Evolutionary conservation across 2,888 invertebrate species (phyloP), one percentile per base, ranked within the genome.

Genomic region (Ochropacha duplaris): DNA sequence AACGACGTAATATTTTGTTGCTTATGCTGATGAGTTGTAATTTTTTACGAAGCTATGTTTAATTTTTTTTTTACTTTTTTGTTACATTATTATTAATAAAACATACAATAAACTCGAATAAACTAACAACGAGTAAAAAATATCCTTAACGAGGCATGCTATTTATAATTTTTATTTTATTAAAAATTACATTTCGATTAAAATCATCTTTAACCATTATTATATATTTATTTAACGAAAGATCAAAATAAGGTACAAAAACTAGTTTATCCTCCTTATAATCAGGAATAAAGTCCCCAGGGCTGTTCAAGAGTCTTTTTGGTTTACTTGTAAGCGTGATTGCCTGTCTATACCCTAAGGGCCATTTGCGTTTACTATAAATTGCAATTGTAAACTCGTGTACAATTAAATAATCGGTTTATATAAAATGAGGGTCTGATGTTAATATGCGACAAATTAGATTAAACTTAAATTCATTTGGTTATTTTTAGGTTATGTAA

Each of bases 361-460:
- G 16, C 16, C n/a, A 50, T 39, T 36, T 2, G 24, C 24, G 66
- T 64, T 67, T 57, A 64, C 69, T 59, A 66, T 58, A 72, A 63
- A 66, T 68, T 68, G 68, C 65, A 65, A 66, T 75, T 61, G 58
- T 63, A 61, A 59, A 54, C 57, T 62, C 60, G 57, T 55, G 55
- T 61, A 65, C 73, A 77, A 78, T 78, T 74, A 76, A 75, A 75
- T 75, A 76, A 73, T 72, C 71, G 64, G 66, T 71, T n/a, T n/a
- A n/a, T n/a, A n/a, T n/a, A n/a, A n/a, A n/a, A n/a, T n/a, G n/a
- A n/a, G n/a, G n/a, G n/a, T n/a, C n/a, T n/a, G n/a, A n/a, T n/a
- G n/a, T n/a, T 71, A 65, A 66, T 73, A 73, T 71, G 56, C 66
- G 72, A 70, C 76, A 74, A 74, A 71, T 70, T 65, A 56, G 54